phyloP scores from a whole-genome alignment of 2,797 vertebrate species.

The Hyperoplus immaculatus region DNA sequence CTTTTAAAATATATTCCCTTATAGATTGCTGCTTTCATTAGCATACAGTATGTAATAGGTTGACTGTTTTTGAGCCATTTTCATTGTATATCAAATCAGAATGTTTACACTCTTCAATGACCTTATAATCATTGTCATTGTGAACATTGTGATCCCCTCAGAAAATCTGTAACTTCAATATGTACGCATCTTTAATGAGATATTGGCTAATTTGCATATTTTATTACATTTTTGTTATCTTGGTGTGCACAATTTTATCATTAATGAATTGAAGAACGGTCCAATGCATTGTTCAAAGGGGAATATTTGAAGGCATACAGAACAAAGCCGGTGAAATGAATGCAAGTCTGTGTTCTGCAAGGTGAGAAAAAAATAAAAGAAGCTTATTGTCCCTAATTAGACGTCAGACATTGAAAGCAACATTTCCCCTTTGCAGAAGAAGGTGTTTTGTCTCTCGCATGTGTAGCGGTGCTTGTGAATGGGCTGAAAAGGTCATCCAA shows the following conservation, averaged over 20 bases:
- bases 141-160: no score
- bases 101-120: no score
- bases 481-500: conserved; percentile 39
- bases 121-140: no score
- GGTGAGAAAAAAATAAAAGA: neutral
- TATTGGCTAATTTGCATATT: no score
- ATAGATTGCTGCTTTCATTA: conserved; percentile 15
- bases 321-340: conserved; percentile 7
- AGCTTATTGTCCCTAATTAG: conserved; percentile 7
- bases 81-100: no score
- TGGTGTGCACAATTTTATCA: neutral
- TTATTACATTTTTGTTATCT: neutral
- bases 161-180: no score
- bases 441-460: conserved; percentile 14
- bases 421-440: conserved; percentile 1
- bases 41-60: neutral
- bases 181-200: no score
- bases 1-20: neutral
- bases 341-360: neutral
- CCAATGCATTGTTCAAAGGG: neutral
- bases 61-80: no score
- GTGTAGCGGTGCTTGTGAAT: conserved; percentile 21
- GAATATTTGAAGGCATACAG: neutral
- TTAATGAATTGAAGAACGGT: neutral
- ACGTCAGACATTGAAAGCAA: conserved; percentile 7